Base-by-base conservation (phyloP, 2,888 invertebrate genomes). In the Acrocera orbiculus region DNA sequence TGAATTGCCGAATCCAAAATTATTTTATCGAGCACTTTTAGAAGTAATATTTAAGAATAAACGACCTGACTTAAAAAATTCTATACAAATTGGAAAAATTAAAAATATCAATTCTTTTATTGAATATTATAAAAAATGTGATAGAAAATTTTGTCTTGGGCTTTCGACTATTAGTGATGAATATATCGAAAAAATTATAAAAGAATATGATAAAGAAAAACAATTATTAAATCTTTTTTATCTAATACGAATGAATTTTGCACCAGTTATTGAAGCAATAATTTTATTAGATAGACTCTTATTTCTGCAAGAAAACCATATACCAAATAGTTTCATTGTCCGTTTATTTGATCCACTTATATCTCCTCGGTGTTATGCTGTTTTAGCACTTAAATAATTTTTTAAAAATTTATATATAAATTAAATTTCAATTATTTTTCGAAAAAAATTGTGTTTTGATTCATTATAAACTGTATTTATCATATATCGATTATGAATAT, bases 321-420 rank as follows among this genome's bases (percentile, higher is more conserved):
- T 64, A 47, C 48, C 63, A 7, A 61, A 67, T 40, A 67, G 73
- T 13, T 71, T 65, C 61, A 54, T 89, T 37, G 71, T 85, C 16
- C 72, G 76, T 47, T 58, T 90, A 39, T 90, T 90, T 60, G 79
- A 90, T 63, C 79, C 86, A 5, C 65, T 79, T 1, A 58, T 78
- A 37, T 90, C 89, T 2, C 90, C 90, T 4, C 64, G 89, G 44
- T 82, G 80, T 60, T 79, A 78, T 55, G 76, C 71, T 25, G 66
- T 86, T 46, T 62, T 83, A 34, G 73, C 76, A 43, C 47, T 69
- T 27, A 73, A 69, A 49, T 62, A 49, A 50, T 34, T 4, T 5
- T 23, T 11, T 23, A 5, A 23, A 11, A n/a, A 11, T 19, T 19
- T 19, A 19, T 7, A 19, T 19, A 19, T 19, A 19, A 19, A 19